These are phyloP conservation scores for Heliconius nattereri DNA, from an alignment of 1,140 invertebrate genomes.

Conservation along the genomic window DNA sequence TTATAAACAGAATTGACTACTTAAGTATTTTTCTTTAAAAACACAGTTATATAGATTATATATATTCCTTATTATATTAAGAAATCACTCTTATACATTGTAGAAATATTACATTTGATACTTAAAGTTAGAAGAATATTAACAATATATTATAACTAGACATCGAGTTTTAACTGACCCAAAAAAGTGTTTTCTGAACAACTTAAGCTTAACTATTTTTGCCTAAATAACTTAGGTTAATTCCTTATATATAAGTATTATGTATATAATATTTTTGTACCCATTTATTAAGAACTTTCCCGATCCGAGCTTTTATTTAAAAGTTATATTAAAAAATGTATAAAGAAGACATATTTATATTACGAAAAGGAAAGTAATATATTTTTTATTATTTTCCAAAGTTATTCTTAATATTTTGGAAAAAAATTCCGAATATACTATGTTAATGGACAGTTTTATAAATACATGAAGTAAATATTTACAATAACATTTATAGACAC, in stretches of 20 bases:
- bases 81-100: not conserved
- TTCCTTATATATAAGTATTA: not conserved
- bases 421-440: too few relatives aligned
- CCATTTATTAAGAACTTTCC: not conserved
- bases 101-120: not conserved
- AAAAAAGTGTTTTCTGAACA: not conserved
- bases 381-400: too few relatives aligned
- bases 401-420: too few relatives aligned
- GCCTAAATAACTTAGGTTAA: too few relatives aligned
- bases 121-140: not conserved
- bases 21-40: not conserved
- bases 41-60: not conserved
- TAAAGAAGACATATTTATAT: too few relatives aligned
- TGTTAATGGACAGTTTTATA: too few relatives aligned
- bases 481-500: too few relatives aligned
- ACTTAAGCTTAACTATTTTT: not conserved
- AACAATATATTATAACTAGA: not conserved
- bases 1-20: too few relatives aligned
- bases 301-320: slow-evolving; percentile 3
- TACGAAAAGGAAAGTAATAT: too few relatives aligned
- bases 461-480: too few relatives aligned
- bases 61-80: not conserved
- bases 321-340: not conserved
- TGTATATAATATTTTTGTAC: not conserved
- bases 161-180: not conserved